Base-by-base conservation (phyloP, 1,140 invertebrate genomes). In the Ips nitidus region DNA sequence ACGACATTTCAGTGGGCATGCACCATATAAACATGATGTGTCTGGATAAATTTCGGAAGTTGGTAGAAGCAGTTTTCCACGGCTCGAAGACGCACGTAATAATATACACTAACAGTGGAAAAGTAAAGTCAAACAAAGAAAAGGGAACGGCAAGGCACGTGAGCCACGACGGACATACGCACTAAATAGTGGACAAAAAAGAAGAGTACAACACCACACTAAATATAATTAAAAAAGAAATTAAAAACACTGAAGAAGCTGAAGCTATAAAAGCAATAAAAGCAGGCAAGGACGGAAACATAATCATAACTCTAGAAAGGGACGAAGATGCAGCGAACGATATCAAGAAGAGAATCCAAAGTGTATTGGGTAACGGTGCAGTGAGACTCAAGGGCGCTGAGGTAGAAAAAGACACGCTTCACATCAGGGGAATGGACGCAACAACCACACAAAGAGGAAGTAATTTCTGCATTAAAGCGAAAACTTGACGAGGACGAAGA, bases 401-500 rank as follows among this genome's bases (percentile, higher is more conserved):
- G 38, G 1, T 22, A 22, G 47, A 56, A 38, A 36, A 47, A 36
- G 39, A 40, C 2, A 41, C 45, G 4, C 52, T 59, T 8, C 63
- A 68, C 37, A 38, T 64, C 2, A 65, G 66, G n/a, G 67, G 62
- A 2, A 52, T 70, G 47, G 71, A 72, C 39, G 60, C 61, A 41
- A 36, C 52, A 4, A 36, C 55, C 1, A 72, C 66, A 5, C n/a
- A 58, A 60, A 60, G 66, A 66, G 36, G 70, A 73, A 36, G 42
- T 73, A 6, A 22, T 7, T 7, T 41, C 39, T 36, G 66, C 65
- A 1, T 42, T 73, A 36, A n/a, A 64, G 7, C 7, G 56, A 2
- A 60, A 6, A 42, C 37, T 60, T 1, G 53, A 52, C 4, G 50
- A 8, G 1, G 7, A 22, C 7, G 47, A 6, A 36, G 5, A 8